Base-by-base conservation (phyloP, 2,797 vertebrate species). In the Sebastes diaconus region DNA sequence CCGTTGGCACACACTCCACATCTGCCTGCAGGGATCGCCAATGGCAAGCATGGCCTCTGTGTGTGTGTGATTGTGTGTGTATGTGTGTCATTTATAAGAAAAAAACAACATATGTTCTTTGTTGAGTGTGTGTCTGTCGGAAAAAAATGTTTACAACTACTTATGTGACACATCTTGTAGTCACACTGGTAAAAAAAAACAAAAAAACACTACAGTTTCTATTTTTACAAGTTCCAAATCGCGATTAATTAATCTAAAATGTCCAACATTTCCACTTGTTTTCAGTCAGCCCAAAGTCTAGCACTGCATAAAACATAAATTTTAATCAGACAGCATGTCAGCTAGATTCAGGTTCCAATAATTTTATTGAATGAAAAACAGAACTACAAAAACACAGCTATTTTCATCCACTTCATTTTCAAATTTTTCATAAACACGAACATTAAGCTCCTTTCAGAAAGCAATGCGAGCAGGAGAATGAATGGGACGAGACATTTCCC, bases 21-120 rank as follows among this genome's bases (percentile, higher is more conserved):
- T 91, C 87, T 92, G 92, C 89, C 93, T 85, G 81, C 84, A 89
- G 91, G 90, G 91, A 91, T 85, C 77, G 89, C 90, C 91, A 85
- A 68, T 86, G 90, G 92, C 85, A 81, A 92, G 75, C 88, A 81
- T 77, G 77, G 77, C 39, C 79, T 79, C 30, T 77, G 74, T 88
- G 79, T 77, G 61, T 83, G 46, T 82, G 58, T 63, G 72, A 66
- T 11, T 77, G 30, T 52, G 79, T 22, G 29, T 72, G 63, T 73
- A 65, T 32, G 60, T 67, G 52, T 66, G 75, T 60, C 64, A 36
- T 76, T 66, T 73, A 58, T 64, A 13, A 76, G 61, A 73, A 80
- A 81, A 75, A 77, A 30, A 68, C 50, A 73, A 60, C 68, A 84
- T 73, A 70, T 77, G 70, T 59, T 84, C 18, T 67, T 79, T 65